Conservation (phyloP, 2,113 vertebrate genomes). For the Anhinga anhinga region DNA sequence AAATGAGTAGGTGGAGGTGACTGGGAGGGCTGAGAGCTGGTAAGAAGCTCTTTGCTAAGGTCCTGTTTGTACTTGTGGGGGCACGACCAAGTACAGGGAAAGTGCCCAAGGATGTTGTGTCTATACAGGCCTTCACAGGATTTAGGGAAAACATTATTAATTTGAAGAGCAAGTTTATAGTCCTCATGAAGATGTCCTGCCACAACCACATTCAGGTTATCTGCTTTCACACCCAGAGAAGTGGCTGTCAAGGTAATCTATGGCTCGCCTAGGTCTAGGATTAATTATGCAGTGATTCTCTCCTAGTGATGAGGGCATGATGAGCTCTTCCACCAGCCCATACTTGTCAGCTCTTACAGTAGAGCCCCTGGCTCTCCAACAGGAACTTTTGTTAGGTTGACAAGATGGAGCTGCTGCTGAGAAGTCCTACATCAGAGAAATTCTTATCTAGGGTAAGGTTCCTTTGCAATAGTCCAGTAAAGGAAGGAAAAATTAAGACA, state of each 20-base stretch:
- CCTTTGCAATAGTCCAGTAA: background rate
- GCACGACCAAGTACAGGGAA: background rate
- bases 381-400: background rate
- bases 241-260: background rate
- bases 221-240: background rate
- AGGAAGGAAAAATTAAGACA: background rate
- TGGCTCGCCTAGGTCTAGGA: background rate
- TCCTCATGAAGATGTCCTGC: background rate
- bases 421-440: background rate
- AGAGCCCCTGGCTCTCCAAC: background rate
- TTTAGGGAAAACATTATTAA: background rate
- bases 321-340: background rate
- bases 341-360: background rate
- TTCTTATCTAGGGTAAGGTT: background rate
- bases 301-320: background rate
- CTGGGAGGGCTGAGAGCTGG: background rate
- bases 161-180: background rate
- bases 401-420: background rate
- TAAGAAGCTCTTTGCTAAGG: constrained; percentile 29
- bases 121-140: background rate
- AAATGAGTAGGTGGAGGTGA: constrained; percentile 59
- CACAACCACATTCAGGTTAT: background rate
- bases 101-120: background rate
- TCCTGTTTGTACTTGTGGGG: constrained; percentile 3
- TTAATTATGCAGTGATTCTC: background rate